These are phyloP conservation scores for Propithecus deckenii DNA, from an alignment of 2,797 vertebrate species.

Conservation along the genomic window DNA sequence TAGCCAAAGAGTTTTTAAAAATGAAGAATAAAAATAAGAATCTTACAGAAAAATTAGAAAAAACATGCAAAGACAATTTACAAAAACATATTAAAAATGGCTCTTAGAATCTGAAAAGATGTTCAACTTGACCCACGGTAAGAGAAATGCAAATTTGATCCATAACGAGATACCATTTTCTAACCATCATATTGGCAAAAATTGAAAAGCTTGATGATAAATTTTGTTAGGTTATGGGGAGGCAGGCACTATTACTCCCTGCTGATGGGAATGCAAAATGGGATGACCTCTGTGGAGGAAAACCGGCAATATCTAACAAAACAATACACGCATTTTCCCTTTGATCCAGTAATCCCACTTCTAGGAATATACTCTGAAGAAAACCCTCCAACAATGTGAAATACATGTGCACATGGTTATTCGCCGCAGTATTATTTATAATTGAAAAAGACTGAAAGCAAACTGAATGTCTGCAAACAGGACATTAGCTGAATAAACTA, in stretches of 20 bases:
- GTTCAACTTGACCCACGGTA: neutral
- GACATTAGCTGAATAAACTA: neutral
- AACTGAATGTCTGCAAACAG: neutral
- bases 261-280: neutral
- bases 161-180: neutral
- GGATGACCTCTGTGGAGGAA: neutral
- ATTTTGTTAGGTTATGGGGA: neutral
- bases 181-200: neutral
- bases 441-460: neutral
- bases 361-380: neutral
- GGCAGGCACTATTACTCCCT: neutral
- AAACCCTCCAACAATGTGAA: neutral
- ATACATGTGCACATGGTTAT: neutral
- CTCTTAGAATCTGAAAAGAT: constrained; percentile 29
- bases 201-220: neutral
- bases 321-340: neutral
- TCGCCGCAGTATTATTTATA: neutral
- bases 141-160: neutral
- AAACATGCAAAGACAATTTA: neutral
- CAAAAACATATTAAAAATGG: neutral
- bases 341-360: neutral
- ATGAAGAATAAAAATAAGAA: neutral
- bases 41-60: neutral
- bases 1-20: neutral
- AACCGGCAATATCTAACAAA: neutral